phyloP scores from a whole-genome alignment of 2,113 vertebrate genomes.

The Centropus bengalensis region DNA sequence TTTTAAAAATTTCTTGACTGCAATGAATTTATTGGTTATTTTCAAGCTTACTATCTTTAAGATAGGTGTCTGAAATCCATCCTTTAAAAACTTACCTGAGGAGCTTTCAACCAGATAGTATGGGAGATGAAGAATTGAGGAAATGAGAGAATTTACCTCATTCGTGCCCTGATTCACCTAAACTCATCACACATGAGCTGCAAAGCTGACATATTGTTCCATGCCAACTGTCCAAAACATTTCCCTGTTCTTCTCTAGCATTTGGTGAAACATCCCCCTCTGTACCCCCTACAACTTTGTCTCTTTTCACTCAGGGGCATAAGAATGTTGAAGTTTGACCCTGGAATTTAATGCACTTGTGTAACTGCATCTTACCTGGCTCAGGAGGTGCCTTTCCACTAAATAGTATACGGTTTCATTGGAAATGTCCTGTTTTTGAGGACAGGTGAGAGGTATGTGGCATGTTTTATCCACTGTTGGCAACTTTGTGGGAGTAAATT shows the following conservation, averaged over 20 bases:
- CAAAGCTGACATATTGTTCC: neutral
- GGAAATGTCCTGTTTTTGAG: neutral
- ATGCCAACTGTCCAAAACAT: neutral
- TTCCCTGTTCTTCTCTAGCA: neutral
- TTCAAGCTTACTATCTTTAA: neutral
- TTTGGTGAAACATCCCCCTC: neutral
- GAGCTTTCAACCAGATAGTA: neutral
- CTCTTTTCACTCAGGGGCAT: rapidly evolving
- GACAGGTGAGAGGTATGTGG: neutral
- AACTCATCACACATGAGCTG: neutral
- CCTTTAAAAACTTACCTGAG: neutral
- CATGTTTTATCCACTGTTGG: neutral
- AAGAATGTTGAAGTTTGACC: neutral
- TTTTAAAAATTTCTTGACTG: neutral
- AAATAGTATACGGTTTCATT: rapidly evolving
- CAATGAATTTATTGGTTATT: neutral
- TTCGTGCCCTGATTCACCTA: neutral
- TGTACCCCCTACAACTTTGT: neutral
- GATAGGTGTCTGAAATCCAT: neutral
- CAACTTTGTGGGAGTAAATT: neutral
- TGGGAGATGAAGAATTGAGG: neutral
- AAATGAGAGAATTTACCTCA: neutral
- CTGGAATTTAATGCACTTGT: neutral
- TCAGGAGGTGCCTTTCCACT: neutral
- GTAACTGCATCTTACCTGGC: neutral